A percentile compares a stretch with the other conserved stretches of the same genome.
Conservation (phyloP, 2,888 invertebrate genomes). For the Crematogaster levior region DNA sequence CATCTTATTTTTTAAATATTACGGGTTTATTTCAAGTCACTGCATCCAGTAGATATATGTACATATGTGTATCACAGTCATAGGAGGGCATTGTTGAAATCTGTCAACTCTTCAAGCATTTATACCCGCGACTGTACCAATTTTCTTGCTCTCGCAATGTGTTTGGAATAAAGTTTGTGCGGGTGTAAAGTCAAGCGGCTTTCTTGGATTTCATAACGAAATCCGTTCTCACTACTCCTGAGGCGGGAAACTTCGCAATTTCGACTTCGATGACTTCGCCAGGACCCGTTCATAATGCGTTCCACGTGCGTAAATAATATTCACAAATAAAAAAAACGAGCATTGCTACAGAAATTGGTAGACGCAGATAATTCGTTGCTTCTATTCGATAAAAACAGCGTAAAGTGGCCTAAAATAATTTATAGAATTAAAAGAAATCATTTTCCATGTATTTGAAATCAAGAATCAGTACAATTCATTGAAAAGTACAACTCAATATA, state of each 20-base stretch:
- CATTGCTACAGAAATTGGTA: not conserved
- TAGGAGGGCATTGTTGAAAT: not conserved
- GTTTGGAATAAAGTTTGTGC: conserved; percentile 41
- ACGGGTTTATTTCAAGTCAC: not conserved
- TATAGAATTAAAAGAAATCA: not conserved
- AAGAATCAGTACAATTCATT: not conserved
- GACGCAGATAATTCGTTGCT: not conserved
- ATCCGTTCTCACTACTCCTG: conserved; percentile 55
- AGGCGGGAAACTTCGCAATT: conserved; percentile 63
- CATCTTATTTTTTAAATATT: not conserved
- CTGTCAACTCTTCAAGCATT: not conserved
- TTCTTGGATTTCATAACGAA: conserved; percentile 62
- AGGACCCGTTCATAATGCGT: conserved; percentile 7
- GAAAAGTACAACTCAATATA: not conserved
- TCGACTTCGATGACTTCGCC: conserved; percentile 47
- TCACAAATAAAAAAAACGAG: not conserved
- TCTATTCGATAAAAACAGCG: not conserved
- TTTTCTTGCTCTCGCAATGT: conserved; percentile 23
- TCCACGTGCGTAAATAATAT: conserved; percentile 20
- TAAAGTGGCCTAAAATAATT: not conserved
- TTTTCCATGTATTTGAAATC: not conserved
- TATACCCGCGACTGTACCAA: conserved; percentile 49
- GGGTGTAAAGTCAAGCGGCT: conserved; percentile 52
- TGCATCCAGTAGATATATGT: not conserved
- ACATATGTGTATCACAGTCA: not conserved